Evolutionary conservation across 1,140 invertebrate species (phyloP), one percentile per base, ranked within the genome.

Genomic region (Pogonus chalceus): DNA sequence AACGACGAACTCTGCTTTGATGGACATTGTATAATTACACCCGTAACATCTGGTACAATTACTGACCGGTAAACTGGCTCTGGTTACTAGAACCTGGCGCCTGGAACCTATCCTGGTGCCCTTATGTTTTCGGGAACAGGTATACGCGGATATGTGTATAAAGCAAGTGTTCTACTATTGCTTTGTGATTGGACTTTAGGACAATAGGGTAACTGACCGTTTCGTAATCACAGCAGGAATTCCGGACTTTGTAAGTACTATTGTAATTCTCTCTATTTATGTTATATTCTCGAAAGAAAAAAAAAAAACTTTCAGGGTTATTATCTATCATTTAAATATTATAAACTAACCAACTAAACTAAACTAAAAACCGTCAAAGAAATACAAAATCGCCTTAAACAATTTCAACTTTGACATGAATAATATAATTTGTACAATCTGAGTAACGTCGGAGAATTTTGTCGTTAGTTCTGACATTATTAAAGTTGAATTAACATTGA

Each of bases 11-110:
- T n/a, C n/a, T n/a, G n/a, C 37, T 43, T 43, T 43, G 37, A 43
- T 16, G 37, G 37, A 43, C 37, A 16, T 18, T 43, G 37, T 43
- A 43, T 43, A 43, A 43, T 43, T 43, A 43, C 37, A 43, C 37
- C 7, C 7, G 37, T 43, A 43, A 16, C 37, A 43, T 43, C 37
- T 43, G 37, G 37, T 43, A 43, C 37, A 43, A 43, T 43, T 43
- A 18, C 9, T 16, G 37, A 43, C n/a, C n/a, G n/a, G n/a, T n/a
- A n/a, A n/a, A n/a, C n/a, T n/a, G n/a, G n/a, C n/a, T n/a, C n/a
- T n/a, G n/a, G n/a, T n/a, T n/a, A n/a, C n/a, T n/a, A n/a, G n/a
- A n/a, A n/a, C n/a, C n/a, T n/a, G n/a, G n/a, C n/a, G n/a, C n/a
- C n/a, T n/a, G n/a, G n/a, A n/a, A n/a, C n/a, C n/a, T n/a, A n/a